Evolutionary conservation across 2,797 vertebrate genomes (phyloP), one percentile per base, ranked within the genome.

Genomic region (Tapera naevia): DNA sequence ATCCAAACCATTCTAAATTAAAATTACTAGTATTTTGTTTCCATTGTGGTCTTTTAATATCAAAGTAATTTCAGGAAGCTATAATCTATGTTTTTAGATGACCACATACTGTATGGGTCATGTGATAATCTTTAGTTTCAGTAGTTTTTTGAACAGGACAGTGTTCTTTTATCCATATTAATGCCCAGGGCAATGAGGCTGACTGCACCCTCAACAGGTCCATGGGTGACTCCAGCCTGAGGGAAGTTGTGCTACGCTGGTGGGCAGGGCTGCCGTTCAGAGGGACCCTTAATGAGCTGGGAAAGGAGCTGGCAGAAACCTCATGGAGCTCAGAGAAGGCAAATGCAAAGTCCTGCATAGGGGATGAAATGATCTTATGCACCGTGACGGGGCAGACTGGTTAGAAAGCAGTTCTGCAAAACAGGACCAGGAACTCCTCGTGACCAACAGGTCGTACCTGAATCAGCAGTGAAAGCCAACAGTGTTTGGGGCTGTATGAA

Each of bases 401-500:
- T 0, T 50, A 43, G 61, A 30, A 57, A 80, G 76, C 73, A 75
- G 86, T 71, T 80, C 53, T 73, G 78, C 67, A 7, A 3, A 93
- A 85, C 39, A 39, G 81, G 91, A 75, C 32, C 7, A 3, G 79
- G 83, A 46, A 81, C 62, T n/a, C 50, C 17, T 16, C 17, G 33
- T 4, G 85, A 76, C 13, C 74, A 85, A 7, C 71, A 81, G 74
- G 51, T 73, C 1, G 1, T 50, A 2, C 1, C 0, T 80, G 92
- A 92, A 92, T 80, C 48, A 82, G 89, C 67, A 93, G 46, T 12
- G 61, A 30, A 43, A 50, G 50, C 33, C 5, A 6, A 13, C 21
- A 16, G 48, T 0, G 3, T 32, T 11, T 8, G 0, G 2, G 32
- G 41, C 61, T 39, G n/a, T 2, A 45, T 4, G 28, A 23, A 25